A percentile compares a stretch with the other conserved stretches of the same genome.
phyloP scores from a whole-genome alignment of 2,797 vertebrate genomes.

The Ammospiza maritima region DNA sequence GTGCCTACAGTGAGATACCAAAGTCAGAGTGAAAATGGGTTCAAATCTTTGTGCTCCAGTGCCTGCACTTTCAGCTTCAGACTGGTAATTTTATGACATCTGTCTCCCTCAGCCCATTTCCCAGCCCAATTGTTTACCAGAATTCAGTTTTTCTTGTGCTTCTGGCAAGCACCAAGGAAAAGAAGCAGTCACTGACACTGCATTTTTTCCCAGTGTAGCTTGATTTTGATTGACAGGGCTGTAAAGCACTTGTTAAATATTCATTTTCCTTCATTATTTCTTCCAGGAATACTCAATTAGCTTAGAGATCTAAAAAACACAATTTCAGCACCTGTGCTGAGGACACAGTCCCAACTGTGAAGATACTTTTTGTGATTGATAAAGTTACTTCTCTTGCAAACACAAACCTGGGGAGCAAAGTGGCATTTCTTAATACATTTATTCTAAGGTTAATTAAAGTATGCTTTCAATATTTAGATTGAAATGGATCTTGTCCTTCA shows the following conservation, averaged over 20 bases:
- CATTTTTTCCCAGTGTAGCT: not conserved
- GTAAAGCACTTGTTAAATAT: not conserved
- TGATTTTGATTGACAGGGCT: constrained; percentile 25
- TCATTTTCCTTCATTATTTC: not conserved
- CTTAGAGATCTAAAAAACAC: not conserved
- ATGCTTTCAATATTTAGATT: not conserved
- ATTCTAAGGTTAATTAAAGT: not conserved
- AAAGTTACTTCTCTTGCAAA: not conserved
- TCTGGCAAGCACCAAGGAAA: not conserved
- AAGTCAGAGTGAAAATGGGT: not conserved
- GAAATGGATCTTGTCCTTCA: not conserved
- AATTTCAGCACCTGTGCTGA: not conserved
- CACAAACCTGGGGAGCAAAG: not conserved
- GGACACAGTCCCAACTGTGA: not conserved
- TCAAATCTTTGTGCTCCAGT: not conserved
- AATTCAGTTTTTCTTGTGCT: not conserved
- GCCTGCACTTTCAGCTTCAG: not conserved
- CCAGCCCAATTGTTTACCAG: not conserved
- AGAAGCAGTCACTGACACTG: not conserved
- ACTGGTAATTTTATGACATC: not conserved
- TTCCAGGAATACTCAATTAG: constrained; percentile 3
- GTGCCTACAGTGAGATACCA: not conserved
- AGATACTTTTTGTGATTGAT: not conserved
- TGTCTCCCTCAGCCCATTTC: not conserved
- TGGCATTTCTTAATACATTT: not conserved